Conservation (phyloP, 2,888 invertebrate genomes). For the Abrostola triplasia region DNA sequence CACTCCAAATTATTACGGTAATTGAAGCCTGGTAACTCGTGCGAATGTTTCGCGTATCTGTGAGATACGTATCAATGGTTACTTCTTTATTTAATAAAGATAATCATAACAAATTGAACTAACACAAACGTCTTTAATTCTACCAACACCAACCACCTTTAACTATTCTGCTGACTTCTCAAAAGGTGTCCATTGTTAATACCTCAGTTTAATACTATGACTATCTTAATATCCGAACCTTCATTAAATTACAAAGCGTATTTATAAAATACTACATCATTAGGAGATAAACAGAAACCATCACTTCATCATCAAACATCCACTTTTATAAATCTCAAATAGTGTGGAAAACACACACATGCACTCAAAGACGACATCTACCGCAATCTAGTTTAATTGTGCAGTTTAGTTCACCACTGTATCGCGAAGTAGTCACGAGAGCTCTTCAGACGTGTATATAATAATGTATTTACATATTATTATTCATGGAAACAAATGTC, state of each 20-base stretch:
- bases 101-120: no score
- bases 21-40: constrained; percentile 32
- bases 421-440: constrained; percentile 52
- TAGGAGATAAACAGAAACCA: no score
- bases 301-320: no score
- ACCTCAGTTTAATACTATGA: no score
- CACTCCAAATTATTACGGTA: constrained; percentile 49
- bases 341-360: not conserved
- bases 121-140: no score
- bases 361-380: not conserved
- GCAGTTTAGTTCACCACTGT: constrained; percentile 43
- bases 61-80: constrained; percentile 8
- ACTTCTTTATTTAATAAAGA: no score
- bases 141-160: no score
- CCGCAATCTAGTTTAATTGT: constrained; percentile 46
- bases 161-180: no score
- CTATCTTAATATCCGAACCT: no score
- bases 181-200: no score
- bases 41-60: constrained; percentile 8
- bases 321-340: constrained; percentile 5
- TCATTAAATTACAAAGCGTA: no score
- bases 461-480: constrained; percentile 84
- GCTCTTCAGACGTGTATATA: constrained; percentile 63
- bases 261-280: no score
- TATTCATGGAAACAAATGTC: constrained; percentile 86